Evolutionary conservation across 2,113 vertebrate genomes (phyloP).

Genomic region (Brienomyrus brachyistius): DNA sequence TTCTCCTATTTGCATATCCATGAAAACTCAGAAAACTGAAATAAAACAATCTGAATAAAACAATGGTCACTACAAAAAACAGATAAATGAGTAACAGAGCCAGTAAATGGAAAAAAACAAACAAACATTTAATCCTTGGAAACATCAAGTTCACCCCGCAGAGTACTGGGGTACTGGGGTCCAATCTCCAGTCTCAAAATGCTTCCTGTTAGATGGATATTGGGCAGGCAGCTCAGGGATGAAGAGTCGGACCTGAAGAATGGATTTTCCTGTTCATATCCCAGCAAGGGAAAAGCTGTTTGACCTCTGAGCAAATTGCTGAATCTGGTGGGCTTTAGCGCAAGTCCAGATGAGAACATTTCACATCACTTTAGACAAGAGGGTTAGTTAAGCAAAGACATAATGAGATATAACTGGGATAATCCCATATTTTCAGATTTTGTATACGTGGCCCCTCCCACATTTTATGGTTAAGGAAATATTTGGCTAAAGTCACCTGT

Average conservation of each 20-base stretch:
- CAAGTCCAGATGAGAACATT: not conserved
- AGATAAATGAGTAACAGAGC: not conserved
- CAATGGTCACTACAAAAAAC: slow-evolving; percentile 7
- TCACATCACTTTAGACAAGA: not conserved
- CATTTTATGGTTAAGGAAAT: not conserved
- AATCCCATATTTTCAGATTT: not conserved
- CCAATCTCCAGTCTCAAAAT: not conserved
- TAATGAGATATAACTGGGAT: not conserved
- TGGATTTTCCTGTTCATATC: not conserved
- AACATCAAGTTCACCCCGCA: not conserved
- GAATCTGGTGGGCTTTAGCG: not conserved
- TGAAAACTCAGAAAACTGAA: slow-evolving; percentile 7
- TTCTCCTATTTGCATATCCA: slow-evolving; percentile 5
- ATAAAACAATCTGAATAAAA: not conserved
- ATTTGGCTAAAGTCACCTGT: not conserved
- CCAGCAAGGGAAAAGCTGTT: not conserved
- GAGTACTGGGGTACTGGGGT: not conserved
- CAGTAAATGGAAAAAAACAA: not conserved
- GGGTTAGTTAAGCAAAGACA: not conserved
- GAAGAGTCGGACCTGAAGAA: not conserved
- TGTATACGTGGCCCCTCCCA: not conserved
- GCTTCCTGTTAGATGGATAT: not conserved
- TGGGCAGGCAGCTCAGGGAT: not conserved
- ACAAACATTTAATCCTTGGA: not conserved
- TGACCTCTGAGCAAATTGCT: not conserved